Evolutionary conservation across 2,113 vertebrate species (phyloP).

Genomic region (Colistium nudipinnis): DNA sequence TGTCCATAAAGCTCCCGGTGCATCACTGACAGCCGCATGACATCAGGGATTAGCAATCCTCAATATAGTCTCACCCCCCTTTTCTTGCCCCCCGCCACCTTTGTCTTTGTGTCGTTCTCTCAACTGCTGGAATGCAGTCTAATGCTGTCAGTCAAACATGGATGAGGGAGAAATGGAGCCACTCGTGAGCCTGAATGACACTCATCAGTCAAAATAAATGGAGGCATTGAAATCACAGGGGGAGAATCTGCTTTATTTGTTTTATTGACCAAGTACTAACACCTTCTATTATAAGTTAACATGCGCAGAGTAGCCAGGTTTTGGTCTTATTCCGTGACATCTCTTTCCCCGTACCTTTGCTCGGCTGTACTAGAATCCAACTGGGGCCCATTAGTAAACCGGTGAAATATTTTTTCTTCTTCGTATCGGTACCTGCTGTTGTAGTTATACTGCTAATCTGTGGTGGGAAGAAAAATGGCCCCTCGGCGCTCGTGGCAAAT

Average conservation of each 20-base stretch:
- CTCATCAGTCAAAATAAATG: conserved; percentile 48
- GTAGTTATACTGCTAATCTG: conserved; percentile 14
- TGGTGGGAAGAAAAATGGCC: conserved; percentile 23
- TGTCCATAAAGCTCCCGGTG: conserved; percentile 35
- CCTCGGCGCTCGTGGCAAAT: conserved; percentile 15
- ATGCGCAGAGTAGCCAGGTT: background rate
- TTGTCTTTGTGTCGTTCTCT: conserved; percentile 14
- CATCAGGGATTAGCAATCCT: conserved; percentile 31
- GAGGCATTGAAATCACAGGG: conserved; percentile 18
- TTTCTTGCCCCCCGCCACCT: background rate
- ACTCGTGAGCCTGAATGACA: conserved; percentile 44
- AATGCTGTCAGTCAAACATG: conserved; percentile 53
- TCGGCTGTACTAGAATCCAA: conserved; percentile 17
- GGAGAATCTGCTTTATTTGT: conserved; percentile 15
- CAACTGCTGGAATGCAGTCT: conserved; percentile 1
- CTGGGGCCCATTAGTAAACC: conserved; percentile 3
- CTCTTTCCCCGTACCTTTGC: conserved; percentile 15
- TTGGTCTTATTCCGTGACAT: conserved; percentile 27
- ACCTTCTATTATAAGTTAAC: background rate
- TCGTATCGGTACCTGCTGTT: background rate
- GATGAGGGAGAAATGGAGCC: conserved; percentile 52
- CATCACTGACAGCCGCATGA: conserved; percentile 29
- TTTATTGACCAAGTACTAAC: background rate
- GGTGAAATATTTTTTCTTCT: background rate
- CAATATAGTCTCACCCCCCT: conserved; percentile 3